Evolutionary conservation across 2,888 invertebrate genomes (phyloP), one percentile per base, ranked within the genome.

Genomic region (Priapulus caudatus): DNA sequence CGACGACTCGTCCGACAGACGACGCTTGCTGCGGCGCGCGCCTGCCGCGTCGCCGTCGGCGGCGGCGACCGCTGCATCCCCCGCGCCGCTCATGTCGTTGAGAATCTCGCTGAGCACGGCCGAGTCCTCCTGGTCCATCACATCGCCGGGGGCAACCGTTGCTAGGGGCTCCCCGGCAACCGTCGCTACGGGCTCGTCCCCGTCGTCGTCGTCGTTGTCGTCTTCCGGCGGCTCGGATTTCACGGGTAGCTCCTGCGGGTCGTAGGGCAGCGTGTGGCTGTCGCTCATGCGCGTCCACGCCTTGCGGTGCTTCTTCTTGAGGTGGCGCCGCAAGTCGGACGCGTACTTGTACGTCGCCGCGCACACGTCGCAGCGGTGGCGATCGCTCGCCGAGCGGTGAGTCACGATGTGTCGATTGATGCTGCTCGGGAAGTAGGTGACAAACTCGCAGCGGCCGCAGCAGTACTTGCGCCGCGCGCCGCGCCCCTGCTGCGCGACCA

Each of bases 311-410:
- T 33, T 33, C 33, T 33, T 33, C n/a, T 33, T 33, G 10, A 10
- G 33, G n/a, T 33, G 33, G 10, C 33, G 10, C n/a, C 33, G 10
- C 33, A 33, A n/a, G 33, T 33, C 33, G n/a, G 33, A n/a, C n/a
- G 10, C 33, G n/a, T 33, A 33, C n/a, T 33, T 33, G 33, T 33
- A 33, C n/a, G 33, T 33, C n/a, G 33, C 33, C n/a, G 33, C n/a
- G 33, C 33, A 33, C 33, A 33, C 10, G 33, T 33, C 33, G n/a
- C 33, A 33, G n/a, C n/a, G 33, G n/a, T 10, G n/a, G 10, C 33
- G 10, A 10, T 33, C 33, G n/a, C 10, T 33, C 10, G 10, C n/a
- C n/a, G 10, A 10, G n/a, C n/a, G 33, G n/a, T 33, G 33, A n/a
- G 33, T n/a, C 10, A n/a, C 33, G 10, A 33, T 10, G 33, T 33